These are phyloP conservation scores for Scaptomyza pallida DNA, from an alignment of 1,140 invertebrate species.

Conservation along the genomic window DNA sequence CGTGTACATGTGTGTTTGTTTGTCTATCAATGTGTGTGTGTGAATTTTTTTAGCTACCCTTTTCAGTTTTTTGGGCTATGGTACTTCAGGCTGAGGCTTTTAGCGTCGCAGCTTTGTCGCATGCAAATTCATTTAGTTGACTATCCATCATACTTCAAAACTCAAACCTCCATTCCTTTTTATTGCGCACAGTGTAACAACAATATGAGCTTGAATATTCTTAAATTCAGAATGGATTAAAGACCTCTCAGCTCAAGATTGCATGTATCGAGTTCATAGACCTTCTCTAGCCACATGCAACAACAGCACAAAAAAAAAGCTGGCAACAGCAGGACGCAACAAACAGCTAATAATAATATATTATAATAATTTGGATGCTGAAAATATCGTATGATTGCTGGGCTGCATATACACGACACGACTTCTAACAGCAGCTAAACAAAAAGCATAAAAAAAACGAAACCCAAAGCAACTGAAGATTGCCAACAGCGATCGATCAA, in stretches of 20 bases:
- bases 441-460: constrained; percentile 37
- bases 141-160: constrained; percentile 50
- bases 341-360: constrained; percentile 83
- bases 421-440: constrained; percentile 62
- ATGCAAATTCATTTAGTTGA: constrained; percentile 69
- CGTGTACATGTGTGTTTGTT: constrained; percentile 41
- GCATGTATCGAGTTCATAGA: constrained; percentile 29
- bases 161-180: not conserved
- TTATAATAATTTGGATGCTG: constrained; percentile 84
- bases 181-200: not conserved
- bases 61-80: constrained; percentile 1
- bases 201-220: not conserved
- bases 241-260: too few species aligned
- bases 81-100: constrained; percentile 43
- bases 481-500: constrained; percentile 58
- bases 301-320: constrained; percentile 34
- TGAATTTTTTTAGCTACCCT: constrained; percentile 16
- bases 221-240: too few species aligned
- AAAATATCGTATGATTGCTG: constrained; percentile 79
- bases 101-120: constrained; percentile 58
- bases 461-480: constrained; percentile 13
- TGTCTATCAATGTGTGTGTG: constrained; percentile 34
- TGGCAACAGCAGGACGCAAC: constrained; percentile 53
- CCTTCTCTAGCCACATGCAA: constrained; percentile 39
- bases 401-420: constrained; percentile 38